A percentile compares a stretch with the other conserved stretches of the same genome.
phyloP scores from a whole-genome alignment of 2,113 vertebrate genomes.

The Chionomys nivalis region DNA sequence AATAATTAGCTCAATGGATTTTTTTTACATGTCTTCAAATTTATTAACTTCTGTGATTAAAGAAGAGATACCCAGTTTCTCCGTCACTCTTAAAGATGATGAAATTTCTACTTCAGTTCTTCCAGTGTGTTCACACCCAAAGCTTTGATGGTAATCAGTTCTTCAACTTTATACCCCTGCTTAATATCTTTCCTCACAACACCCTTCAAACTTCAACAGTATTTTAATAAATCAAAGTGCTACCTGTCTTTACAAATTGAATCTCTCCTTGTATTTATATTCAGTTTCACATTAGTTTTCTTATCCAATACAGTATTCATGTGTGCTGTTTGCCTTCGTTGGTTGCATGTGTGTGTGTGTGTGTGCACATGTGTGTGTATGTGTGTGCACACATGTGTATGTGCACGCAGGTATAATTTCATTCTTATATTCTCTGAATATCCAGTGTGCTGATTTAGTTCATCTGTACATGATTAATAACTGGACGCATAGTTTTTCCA shows the following conservation, averaged over 20 bases:
- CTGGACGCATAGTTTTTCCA: background rate
- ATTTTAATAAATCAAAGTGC: background rate
- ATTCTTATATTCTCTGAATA: background rate
- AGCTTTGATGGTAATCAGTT: background rate
- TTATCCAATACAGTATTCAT: no score
- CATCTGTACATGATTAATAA: background rate
- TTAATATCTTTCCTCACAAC: background rate
- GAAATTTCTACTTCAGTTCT: background rate
- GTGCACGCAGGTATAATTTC: background rate
- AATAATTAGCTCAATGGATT: background rate
- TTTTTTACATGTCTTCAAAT: background rate
- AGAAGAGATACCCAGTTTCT: background rate
- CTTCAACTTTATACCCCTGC: background rate
- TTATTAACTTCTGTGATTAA: constrained; percentile 5
- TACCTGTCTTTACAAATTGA: background rate
- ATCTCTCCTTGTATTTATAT: background rate
- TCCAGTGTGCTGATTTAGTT: background rate
- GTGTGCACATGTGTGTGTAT: background rate
- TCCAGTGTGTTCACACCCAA: background rate
- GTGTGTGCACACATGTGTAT: background rate
- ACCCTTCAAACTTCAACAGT: background rate
- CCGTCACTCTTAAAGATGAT: background rate
- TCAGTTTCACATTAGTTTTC: background rate
- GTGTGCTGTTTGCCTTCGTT: background rate
- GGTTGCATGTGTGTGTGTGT: background rate